These are phyloP conservation scores for Dorcus hopei DNA, from an alignment of 2,888 invertebrate species.

Conservation along the genomic window DNA sequence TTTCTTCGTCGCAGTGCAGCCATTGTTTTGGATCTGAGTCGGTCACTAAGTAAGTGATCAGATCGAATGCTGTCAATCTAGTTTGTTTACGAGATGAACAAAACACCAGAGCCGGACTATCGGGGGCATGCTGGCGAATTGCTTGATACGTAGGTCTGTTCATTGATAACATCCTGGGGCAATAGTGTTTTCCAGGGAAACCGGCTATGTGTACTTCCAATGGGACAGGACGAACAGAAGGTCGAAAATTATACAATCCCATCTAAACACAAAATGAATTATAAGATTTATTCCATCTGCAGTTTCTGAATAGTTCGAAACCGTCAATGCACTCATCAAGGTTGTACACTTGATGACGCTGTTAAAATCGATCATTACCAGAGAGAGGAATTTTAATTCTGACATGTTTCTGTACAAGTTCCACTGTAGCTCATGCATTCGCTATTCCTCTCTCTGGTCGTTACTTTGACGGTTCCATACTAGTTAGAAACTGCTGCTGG, in stretches of 20 bases:
- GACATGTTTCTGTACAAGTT: too few relatives aligned
- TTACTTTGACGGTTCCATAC: too few relatives aligned
- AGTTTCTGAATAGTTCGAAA: too few relatives aligned
- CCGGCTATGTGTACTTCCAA: constrained; percentile 83
- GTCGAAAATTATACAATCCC: constrained; percentile 96
- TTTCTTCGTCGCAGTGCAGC: constrained; percentile 80
- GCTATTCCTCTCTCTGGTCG: too few relatives aligned
- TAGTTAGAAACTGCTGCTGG: too few relatives aligned
- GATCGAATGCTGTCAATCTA: constrained; percentile 90
- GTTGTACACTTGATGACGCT: too few relatives aligned
- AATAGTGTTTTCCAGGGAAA: constrained; percentile 97
- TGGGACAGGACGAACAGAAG: constrained; percentile 96
- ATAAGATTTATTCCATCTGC: background rate
- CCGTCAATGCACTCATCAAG: too few relatives aligned
- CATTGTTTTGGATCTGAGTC: constrained; percentile 95
- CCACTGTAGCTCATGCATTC: too few relatives aligned
- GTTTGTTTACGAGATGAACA: constrained; percentile 97
- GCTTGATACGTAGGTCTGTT: constrained; percentile 97
- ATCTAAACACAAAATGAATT: constrained; percentile 50
- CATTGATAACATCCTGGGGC: constrained; percentile 99
- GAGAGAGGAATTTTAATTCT: too few relatives aligned
- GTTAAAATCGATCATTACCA: too few relatives aligned
- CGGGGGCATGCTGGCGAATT: constrained; percentile 87
- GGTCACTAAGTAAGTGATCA: constrained; percentile 85
- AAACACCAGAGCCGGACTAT: constrained; percentile 88